Conservation (phyloP, 2,113 vertebrate species). For the Myrmophylax atrothorax region DNA sequence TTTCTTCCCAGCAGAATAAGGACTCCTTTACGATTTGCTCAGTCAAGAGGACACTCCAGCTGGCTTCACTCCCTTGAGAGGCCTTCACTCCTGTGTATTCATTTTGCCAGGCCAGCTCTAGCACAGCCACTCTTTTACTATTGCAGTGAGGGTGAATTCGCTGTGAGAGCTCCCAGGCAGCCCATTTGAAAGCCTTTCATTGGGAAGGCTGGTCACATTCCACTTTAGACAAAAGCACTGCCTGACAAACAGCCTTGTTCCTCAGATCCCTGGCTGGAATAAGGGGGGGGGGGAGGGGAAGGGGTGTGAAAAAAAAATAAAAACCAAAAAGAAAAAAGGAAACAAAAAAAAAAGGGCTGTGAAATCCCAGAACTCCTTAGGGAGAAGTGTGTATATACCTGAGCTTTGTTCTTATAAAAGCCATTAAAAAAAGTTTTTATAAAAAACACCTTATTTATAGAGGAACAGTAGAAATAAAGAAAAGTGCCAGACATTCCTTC, state of each 20-base stretch:
- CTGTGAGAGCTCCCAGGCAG: slow-evolving; percentile 3
- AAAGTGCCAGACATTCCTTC: background rate
- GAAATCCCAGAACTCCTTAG: background rate
- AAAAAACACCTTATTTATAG: background rate
- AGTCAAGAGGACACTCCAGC: slow-evolving; percentile 52
- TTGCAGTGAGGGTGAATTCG: background rate
- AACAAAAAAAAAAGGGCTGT: background rate
- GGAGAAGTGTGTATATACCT: background rate
- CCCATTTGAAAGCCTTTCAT: slow-evolving; percentile 28
- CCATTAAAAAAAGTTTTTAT: background rate
- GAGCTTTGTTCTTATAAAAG: background rate
- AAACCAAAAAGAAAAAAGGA: background rate
- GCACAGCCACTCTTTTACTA: background rate
- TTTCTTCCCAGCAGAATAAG: slow-evolving; percentile 58
- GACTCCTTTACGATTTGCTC: slow-evolving; percentile 4
- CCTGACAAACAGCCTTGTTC: slow-evolving; percentile 33
- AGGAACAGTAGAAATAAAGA: background rate
- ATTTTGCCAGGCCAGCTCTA: background rate
- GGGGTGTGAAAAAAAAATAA: fast-evolving
- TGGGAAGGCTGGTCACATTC: slow-evolving; percentile 31
- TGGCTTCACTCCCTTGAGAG: background rate
- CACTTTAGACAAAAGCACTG: background rate
- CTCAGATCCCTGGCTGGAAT: background rate
- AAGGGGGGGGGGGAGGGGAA: fast-evolving
- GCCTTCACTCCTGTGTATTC: background rate